Evolutionary conservation across 2,113 vertebrate species (phyloP).

Genomic region (Sylvilagus bachmani): DNA sequence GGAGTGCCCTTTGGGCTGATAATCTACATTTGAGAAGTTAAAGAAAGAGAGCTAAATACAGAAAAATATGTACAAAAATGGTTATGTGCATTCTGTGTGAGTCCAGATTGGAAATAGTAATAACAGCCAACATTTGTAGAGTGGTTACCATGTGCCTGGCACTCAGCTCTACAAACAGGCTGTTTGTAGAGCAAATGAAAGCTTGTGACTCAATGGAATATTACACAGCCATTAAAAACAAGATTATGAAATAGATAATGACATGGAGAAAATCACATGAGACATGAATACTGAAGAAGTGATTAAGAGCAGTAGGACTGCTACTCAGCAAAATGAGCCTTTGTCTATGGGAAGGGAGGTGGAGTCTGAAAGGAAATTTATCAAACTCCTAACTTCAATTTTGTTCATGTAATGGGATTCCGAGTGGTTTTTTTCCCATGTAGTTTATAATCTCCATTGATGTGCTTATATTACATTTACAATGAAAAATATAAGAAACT

Average conservation of each 20-base stretch:
- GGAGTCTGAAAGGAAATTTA: neutral
- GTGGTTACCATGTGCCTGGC: neutral
- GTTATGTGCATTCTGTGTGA: neutral
- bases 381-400: conserved; percentile 11
- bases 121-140: neutral
- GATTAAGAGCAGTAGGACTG: neutral
- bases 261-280: neutral
- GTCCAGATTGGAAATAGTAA: conserved; percentile 16
- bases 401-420: neutral
- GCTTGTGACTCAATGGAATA: conserved; percentile 41
- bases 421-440: neutral
- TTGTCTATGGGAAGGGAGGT: neutral
- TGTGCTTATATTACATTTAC: conserved; percentile 5
- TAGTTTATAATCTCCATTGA: conserved; percentile 43
- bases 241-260: neutral
- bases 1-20: neutral
- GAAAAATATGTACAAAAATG: neutral
- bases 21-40: conserved; percentile 20
- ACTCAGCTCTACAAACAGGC: conserved; percentile 47
- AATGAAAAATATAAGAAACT: conserved; percentile 57
- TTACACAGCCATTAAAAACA: conserved; percentile 31
- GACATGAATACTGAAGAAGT: neutral
- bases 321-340: neutral
- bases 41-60: neutral
- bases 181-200: conserved; percentile 58